phyloP scores from a whole-genome alignment of 1,140 invertebrate genomes.

The Microplitis demolitor region DNA sequence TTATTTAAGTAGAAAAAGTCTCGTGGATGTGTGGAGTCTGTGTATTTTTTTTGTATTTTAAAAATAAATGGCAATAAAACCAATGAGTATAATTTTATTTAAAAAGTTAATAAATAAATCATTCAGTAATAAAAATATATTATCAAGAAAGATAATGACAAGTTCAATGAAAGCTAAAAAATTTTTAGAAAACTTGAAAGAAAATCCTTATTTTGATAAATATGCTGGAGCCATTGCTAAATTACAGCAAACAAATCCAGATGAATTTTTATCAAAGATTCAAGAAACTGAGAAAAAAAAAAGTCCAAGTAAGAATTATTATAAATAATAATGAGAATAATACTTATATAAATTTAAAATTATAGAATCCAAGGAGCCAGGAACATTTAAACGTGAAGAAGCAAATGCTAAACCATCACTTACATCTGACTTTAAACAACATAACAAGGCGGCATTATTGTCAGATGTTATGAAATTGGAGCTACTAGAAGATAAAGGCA shows the following conservation, averaged over 20 bases:
- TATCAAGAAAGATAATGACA: constrained; percentile 61
- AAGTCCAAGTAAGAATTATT: constrained; percentile 13
- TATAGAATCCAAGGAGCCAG: constrained; percentile 21
- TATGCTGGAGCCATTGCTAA: constrained; percentile 79
- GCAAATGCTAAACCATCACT: constrained; percentile 57
- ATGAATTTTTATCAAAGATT: constrained; percentile 73
- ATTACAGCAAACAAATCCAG: constrained; percentile 75
- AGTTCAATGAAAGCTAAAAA: constrained; percentile 62
- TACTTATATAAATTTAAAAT: constrained; percentile 28
- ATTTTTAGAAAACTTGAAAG: constrained; percentile 68
- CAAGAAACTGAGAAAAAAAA: constrained; percentile 57
- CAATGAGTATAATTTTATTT: no score
- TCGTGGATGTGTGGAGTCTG: no score
- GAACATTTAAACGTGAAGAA: constrained; percentile 40
- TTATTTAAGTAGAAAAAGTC: no score
- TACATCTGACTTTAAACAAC: constrained; percentile 43
- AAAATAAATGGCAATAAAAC: no score
- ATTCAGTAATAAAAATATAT: neutral
- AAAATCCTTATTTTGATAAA: constrained; percentile 83
- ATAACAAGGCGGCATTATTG: constrained; percentile 55
- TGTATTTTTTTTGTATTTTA: no score
- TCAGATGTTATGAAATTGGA: constrained; percentile 81
- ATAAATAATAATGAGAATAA: constrained; percentile 31
- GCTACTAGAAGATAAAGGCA: constrained; percentile 73
- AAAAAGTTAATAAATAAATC: no score